Percentiles rank a stretch among this genome's conserved stretches.
phyloP scores from a whole-genome alignment of 2,797 vertebrate genomes.

The Pachyuromys duprasi region DNA sequence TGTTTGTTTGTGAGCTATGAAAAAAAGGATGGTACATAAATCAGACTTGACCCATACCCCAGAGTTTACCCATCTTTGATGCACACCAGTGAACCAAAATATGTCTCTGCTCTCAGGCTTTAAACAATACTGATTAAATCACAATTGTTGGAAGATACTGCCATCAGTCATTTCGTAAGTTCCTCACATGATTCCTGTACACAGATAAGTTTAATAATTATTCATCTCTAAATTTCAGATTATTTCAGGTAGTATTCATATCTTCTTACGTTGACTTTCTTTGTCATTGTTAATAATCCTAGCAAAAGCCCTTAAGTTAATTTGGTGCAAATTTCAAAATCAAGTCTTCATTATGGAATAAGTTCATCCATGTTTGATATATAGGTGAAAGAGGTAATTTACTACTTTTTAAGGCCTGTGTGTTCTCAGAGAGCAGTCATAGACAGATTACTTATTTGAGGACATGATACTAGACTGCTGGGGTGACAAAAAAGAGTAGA shows the following conservation, averaged over 20 bases:
- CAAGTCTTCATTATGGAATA: neutral
- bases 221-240: conserved; percentile 1
- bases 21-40: neutral
- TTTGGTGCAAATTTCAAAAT: conserved; percentile 30
- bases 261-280: neutral
- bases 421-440: no score
- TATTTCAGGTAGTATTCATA: neutral
- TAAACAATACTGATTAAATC: conserved; percentile 41
- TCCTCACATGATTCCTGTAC: neutral
- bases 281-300: neutral
- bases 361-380: neutral
- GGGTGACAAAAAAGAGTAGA: no score
- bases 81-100: neutral
- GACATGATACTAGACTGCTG: no score
- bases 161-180: neutral
- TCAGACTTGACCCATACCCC: neutral
- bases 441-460: no score
- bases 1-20: neutral
- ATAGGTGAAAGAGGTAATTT: neutral
- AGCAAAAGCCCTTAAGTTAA: neutral
- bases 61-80: neutral
- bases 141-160: neutral
- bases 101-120: neutral
- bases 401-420: no score
- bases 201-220: neutral